phyloP scores from a whole-genome alignment of 2,797 vertebrate species.

The Pipistrellus pygmaeus region DNA sequence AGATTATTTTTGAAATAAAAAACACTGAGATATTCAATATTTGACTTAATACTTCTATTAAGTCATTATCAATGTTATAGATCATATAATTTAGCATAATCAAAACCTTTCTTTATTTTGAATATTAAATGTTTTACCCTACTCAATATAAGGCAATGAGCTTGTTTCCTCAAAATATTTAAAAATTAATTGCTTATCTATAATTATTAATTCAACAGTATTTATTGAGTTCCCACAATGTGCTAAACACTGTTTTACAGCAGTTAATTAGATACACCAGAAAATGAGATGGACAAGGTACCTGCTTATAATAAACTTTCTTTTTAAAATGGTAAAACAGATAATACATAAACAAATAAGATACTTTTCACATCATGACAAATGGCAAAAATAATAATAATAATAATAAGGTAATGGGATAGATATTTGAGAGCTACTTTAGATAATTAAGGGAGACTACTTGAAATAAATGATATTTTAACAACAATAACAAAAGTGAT shows the following conservation, averaged over 20 bases:
- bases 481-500: background rate
- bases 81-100: background rate
- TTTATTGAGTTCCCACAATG: background rate
- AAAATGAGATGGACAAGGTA: background rate
- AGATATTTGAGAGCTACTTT: background rate
- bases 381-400: background rate
- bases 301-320: background rate
- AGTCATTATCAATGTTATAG: background rate
- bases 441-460: background rate
- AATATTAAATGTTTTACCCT: background rate
- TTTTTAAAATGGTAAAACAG: background rate
- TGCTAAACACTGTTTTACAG: background rate
- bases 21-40: background rate
- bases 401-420: background rate
- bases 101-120: background rate
- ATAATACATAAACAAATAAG: background rate
- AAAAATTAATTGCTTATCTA: background rate
- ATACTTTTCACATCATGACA: background rate
- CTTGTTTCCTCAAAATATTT: background rate
- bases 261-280: background rate
- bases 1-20: background rate
- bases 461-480: background rate
- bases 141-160: background rate
- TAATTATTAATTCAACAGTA: background rate
- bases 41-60: background rate